phyloP scores from a whole-genome alignment of 1,140 invertebrate genomes.

The Polypedilum vanderplanki region DNA sequence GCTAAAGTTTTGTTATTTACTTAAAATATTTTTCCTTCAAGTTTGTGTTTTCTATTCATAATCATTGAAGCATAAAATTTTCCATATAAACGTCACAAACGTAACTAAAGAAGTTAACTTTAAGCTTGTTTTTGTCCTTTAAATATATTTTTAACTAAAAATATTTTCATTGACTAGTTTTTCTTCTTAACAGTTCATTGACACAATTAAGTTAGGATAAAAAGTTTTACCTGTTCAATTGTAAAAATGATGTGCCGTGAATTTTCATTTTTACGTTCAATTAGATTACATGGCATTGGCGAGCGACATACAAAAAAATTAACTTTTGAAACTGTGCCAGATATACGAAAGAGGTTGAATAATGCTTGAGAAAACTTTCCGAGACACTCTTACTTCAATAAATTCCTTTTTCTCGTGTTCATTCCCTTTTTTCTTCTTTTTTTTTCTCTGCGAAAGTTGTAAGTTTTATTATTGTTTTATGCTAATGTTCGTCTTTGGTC shows the following conservation, averaged over 20 bases:
- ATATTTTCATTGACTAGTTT: too few relatives aligned
- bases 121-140: too few relatives aligned
- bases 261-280: not conserved
- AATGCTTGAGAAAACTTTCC: not conserved
- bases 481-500: not conserved
- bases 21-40: too few relatives aligned
- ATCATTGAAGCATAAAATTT: too few relatives aligned
- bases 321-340: not conserved
- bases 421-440: not conserved
- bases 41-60: too few relatives aligned
- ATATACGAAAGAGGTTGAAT: not conserved
- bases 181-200: too few relatives aligned
- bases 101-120: too few relatives aligned
- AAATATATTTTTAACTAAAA: too few relatives aligned
- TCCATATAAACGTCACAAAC: too few relatives aligned
- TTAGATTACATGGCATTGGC: slow-evolving; percentile 2
- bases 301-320: not conserved
- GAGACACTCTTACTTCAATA: not conserved
- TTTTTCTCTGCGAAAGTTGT: not conserved
- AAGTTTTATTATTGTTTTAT: slow-evolving; percentile 15
- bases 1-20: too few relatives aligned
- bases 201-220: too few relatives aligned
- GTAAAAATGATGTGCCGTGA: not conserved
- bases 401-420: too few relatives aligned
- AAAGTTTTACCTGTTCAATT: not conserved